phyloP scores from a whole-genome alignment of 2,888 invertebrate species.

The Hymenopus coronatus region DNA sequence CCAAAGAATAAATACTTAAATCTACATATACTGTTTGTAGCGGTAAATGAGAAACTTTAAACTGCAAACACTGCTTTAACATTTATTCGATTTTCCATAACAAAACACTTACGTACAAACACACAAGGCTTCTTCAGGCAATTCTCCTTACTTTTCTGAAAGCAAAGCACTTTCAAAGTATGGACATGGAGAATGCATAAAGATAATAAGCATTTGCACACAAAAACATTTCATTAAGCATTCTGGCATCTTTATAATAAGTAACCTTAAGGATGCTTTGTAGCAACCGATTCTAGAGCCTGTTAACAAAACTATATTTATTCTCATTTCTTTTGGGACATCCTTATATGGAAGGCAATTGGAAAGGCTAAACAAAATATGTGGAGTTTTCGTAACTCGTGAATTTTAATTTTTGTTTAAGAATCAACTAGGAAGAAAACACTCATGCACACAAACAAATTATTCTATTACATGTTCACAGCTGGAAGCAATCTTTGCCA shows the following conservation, averaged over 20 bases:
- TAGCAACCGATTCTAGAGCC: too few relatives aligned
- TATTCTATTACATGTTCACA: slow-evolving; percentile 7
- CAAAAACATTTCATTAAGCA: neutral
- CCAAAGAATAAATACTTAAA: too few relatives aligned
- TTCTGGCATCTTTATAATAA: neutral
- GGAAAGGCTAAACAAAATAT: neutral
- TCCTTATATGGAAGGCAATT: neutral
- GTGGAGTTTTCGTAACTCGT: neutral
- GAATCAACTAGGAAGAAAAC: neutral
- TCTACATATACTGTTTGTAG: too few relatives aligned
- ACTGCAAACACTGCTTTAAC: too few relatives aligned
- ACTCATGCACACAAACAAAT: neutral
- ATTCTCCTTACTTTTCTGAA: too few relatives aligned
- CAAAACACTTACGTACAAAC: too few relatives aligned
- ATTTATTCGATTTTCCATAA: too few relatives aligned
- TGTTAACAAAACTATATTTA: too few relatives aligned
- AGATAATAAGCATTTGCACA: neutral
- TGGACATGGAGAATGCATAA: neutral
- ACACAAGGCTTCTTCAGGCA: too few relatives aligned
- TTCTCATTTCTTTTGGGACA: neutral
- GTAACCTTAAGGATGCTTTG: neutral
- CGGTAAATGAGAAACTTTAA: too few relatives aligned
- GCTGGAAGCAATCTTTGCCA: neutral
- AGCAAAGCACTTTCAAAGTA: neutral
- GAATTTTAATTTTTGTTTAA: neutral